Conservation (phyloP, 1,140 invertebrate genomes). For the Macrosteles quadrilineatus region DNA sequence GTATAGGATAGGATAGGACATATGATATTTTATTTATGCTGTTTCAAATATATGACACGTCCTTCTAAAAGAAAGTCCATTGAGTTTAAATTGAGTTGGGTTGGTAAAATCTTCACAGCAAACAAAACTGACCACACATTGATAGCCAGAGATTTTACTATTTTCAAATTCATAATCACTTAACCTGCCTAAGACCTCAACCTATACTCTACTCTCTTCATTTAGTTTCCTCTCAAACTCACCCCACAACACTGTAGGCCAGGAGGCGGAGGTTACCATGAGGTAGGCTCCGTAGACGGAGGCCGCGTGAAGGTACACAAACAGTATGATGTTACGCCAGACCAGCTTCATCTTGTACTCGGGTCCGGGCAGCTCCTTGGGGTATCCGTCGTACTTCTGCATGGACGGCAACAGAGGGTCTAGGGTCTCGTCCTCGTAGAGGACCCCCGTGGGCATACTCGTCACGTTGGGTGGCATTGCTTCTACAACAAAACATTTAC, state of each 20-base stretch:
- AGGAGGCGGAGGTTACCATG: slow-evolving; percentile 74
- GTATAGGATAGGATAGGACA: too few relatives aligned
- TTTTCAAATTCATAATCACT: too few relatives aligned
- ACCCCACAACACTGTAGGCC: slow-evolving; percentile 76
- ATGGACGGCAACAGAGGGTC: slow-evolving; percentile 29
- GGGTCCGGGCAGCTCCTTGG: slow-evolving; percentile 19
- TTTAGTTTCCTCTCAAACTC: too few relatives aligned
- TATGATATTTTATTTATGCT: too few relatives aligned
- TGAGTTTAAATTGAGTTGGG: too few relatives aligned
- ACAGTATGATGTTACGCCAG: slow-evolving; percentile 91
- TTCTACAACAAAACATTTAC: background rate
- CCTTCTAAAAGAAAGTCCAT: too few relatives aligned
- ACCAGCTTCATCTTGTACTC: slow-evolving; percentile 64
- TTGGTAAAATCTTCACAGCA: too few relatives aligned
- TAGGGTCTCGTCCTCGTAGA: slow-evolving; percentile 61
- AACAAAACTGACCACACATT: too few relatives aligned
- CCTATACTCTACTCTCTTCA: too few relatives aligned
- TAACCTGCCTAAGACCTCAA: too few relatives aligned
- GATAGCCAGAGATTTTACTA: too few relatives aligned
- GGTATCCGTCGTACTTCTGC: slow-evolving; percentile 31
- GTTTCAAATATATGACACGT: too few relatives aligned
- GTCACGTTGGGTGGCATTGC: slow-evolving; percentile 63
- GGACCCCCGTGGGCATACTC: slow-evolving; percentile 60
- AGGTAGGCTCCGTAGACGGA: slow-evolving; percentile 85
- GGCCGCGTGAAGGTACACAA: slow-evolving; percentile 80